A percentile compares a stretch with the other conserved stretches of the same genome.
These are phyloP conservation scores for Pimpla rufipes DNA, from an alignment of 2,888 invertebrate genomes.

Conservation along the genomic window DNA sequence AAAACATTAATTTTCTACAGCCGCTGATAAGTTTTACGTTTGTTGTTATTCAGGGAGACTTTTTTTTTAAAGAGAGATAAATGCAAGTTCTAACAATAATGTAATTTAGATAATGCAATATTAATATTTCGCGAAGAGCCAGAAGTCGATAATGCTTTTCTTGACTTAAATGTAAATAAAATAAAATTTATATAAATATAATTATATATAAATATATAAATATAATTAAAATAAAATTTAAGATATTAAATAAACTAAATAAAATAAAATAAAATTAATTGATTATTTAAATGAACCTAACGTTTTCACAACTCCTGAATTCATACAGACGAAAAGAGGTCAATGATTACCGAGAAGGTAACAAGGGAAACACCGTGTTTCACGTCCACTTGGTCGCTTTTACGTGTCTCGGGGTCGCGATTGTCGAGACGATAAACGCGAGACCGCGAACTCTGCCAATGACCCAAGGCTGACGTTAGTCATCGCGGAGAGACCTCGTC, in stretches of 20 bases:
- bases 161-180: no score
- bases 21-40: background rate
- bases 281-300: no score
- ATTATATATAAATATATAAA: no score
- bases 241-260: no score
- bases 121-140: no score
- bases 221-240: no score
- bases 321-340: background rate
- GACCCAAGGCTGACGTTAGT: conserved; percentile 57
- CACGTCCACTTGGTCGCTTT: no score
- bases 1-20: background rate
- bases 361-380: conserved; percentile 5
- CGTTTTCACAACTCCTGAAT: background rate
- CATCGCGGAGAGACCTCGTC: conserved; percentile 54
- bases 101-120: background rate
- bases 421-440: background rate
- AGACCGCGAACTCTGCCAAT: conserved; percentile 48
- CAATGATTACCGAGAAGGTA: background rate
- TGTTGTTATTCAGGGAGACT: background rate
- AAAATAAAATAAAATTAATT: no score
- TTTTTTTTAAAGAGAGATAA: background rate
- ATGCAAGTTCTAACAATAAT: background rate
- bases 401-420: background rate
- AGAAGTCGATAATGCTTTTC: no score
- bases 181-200: no score